These are phyloP conservation scores for Apodemus sylvaticus DNA, from an alignment of 2,113 vertebrate genomes.

Conservation along the genomic window DNA sequence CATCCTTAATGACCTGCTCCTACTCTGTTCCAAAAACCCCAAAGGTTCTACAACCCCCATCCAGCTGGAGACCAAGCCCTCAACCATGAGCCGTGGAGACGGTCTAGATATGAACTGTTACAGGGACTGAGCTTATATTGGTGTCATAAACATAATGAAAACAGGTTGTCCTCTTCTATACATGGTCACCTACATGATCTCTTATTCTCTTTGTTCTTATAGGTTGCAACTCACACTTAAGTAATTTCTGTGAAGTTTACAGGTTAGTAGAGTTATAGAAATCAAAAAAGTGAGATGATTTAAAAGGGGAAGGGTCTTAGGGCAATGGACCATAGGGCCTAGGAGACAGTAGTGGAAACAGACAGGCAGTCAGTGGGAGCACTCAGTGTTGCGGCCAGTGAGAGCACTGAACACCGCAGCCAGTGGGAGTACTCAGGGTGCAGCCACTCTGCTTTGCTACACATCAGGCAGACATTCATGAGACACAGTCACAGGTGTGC, in stretches of 20 bases:
- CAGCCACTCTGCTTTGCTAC: background rate
- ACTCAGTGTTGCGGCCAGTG: too few relatives aligned
- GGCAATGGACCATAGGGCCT: background rate
- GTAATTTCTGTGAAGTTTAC: constrained; percentile 10
- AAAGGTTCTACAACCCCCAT: background rate
- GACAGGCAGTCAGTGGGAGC: background rate
- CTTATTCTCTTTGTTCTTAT: background rate
- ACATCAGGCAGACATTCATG: background rate
- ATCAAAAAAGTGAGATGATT: background rate
- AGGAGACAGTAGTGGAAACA: background rate
- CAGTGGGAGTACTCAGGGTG: too few relatives aligned
- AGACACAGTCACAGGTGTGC: background rate
- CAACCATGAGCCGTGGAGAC: background rate
- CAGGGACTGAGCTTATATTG: background rate
- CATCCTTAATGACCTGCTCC: background rate
- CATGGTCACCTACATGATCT: background rate
- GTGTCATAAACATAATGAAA: background rate
- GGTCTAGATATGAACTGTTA: too few relatives aligned
- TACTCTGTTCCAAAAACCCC: background rate
- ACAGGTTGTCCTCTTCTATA: background rate
- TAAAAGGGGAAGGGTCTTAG: background rate
- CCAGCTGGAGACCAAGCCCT: background rate
- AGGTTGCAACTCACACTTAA: background rate
- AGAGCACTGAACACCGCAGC: too few relatives aligned
- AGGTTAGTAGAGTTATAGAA: background rate